Evolutionary conservation across 1,140 invertebrate species (phyloP).

Genomic region (Mercenaria mercenaria): DNA sequence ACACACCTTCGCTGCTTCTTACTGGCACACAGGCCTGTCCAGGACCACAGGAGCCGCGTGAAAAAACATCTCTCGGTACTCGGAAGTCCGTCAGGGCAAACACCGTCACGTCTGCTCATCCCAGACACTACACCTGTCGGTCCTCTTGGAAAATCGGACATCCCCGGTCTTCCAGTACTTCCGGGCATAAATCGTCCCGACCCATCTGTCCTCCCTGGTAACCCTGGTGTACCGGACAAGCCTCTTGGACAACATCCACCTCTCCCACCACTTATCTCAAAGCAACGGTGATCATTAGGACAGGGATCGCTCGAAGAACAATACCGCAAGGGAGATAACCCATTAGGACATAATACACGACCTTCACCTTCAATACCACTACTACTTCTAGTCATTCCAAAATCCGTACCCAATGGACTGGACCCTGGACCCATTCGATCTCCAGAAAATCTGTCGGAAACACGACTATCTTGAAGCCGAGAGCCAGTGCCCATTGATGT

Average conservation of each 20-base stretch:
- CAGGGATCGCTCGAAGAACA: neutral
- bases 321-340: neutral
- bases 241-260: neutral
- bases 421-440: too few relatives aligned
- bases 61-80: neutral
- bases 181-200: too few relatives aligned
- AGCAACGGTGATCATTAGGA: neutral
- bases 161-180: neutral
- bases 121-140: neutral
- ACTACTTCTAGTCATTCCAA: slow-evolving; percentile 18
- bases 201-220: too few relatives aligned
- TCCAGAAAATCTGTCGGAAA: neutral
- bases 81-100: neutral
- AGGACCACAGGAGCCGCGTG: neutral
- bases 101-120: neutral
- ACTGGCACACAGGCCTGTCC: neutral
- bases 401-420: neutral
- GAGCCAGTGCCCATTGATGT: neutral
- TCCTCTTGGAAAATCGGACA: neutral
- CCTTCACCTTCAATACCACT: neutral
- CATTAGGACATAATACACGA: neutral
- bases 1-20: neutral
- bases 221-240: neutral
- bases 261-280: neutral
- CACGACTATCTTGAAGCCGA: neutral